These are phyloP conservation scores for Antennarius maculatus DNA, from an alignment of 2,797 vertebrate genomes.

Conservation along the genomic window DNA sequence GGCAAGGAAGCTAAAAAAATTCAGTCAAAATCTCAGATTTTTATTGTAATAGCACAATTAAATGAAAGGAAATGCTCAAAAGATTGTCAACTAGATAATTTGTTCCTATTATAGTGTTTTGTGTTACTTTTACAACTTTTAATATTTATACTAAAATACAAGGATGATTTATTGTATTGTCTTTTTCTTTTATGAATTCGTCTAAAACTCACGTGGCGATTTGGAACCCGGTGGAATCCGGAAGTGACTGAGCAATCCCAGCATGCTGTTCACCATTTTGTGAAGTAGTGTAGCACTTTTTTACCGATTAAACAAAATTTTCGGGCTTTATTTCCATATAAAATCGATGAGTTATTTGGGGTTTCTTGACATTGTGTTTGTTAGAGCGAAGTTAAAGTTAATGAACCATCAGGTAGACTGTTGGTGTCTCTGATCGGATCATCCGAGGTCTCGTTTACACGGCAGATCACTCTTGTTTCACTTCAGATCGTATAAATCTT, in stretches of 20 bases:
- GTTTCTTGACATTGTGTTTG: too few relatives aligned
- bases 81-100: too few relatives aligned
- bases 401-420: neutral
- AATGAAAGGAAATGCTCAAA: too few relatives aligned
- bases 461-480: conserved; percentile 29
- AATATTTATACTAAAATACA: too few relatives aligned
- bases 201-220: neutral
- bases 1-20: too few relatives aligned
- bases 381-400: accelerated
- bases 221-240: neutral
- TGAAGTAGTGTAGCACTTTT: neutral
- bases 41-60: too few relatives aligned
- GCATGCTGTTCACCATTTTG: conserved; percentile 8
- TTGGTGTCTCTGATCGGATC: accelerated
- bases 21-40: too few relatives aligned
- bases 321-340: neutral
- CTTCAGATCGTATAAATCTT: conserved; percentile 52
- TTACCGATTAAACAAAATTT: accelerated
- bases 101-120: too few relatives aligned
- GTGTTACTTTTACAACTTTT: too few relatives aligned
- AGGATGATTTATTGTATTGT: too few relatives aligned
- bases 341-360: accelerated
- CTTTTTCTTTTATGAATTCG: neutral
- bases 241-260: conserved; percentile 1
- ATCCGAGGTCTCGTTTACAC: accelerated